Conservation (phyloP, 2,113 vertebrate genomes). For the Egretta garzetta region DNA sequence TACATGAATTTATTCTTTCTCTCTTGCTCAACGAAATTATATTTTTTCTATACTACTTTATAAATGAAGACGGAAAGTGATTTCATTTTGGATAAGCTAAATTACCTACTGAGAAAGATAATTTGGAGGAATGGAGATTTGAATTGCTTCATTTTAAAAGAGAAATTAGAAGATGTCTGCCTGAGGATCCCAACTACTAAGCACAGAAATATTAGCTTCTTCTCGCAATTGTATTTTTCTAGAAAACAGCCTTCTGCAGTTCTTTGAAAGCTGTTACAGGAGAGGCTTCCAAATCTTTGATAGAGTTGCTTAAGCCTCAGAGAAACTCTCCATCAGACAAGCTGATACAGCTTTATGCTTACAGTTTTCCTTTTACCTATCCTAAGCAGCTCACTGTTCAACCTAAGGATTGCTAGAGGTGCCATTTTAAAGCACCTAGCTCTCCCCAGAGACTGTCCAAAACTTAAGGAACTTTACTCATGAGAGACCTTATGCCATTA, state of each 20-base stretch:
- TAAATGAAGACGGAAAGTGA: not conserved
- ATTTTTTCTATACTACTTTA: not conserved
- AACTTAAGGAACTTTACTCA: not conserved
- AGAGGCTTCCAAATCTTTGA: not conserved
- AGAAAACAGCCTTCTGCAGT: not conserved
- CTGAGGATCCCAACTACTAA: not conserved
- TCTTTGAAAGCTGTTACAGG: not conserved
- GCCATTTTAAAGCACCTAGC: not conserved
- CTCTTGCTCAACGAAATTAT: not conserved
- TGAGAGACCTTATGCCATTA: not conserved
- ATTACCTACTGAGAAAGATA: not conserved
- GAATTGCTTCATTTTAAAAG: not conserved
- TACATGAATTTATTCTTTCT: not conserved
- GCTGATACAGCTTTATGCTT: not conserved
- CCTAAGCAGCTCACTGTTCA: not conserved
- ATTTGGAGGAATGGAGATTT: not conserved
- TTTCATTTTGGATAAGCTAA: not conserved
- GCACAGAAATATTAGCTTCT: not conserved
- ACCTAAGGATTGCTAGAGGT: not conserved
- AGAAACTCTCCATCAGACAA: constrained; percentile 3
- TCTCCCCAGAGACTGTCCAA: not conserved
- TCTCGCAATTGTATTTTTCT: not conserved
- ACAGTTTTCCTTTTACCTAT: not conserved
- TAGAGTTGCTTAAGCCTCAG: not conserved
- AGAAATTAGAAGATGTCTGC: not conserved